phyloP scores from a whole-genome alignment of 2,888 invertebrate species.

The Lobophora halterata region DNA sequence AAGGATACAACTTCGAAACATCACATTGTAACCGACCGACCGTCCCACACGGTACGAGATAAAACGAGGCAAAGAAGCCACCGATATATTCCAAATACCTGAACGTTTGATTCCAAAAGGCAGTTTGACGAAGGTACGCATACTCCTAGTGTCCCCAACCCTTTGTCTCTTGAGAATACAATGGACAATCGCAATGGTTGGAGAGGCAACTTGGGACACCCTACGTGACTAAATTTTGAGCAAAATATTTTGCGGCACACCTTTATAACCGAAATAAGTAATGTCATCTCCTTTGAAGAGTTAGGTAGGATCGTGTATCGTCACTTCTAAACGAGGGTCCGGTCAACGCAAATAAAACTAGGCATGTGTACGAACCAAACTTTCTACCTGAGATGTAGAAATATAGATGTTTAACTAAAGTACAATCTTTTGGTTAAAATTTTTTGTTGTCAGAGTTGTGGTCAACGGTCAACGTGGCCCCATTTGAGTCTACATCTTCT shows the following conservation, averaged over 20 bases:
- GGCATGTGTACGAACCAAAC: not conserved
- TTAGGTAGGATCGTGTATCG: conserved; percentile 43
- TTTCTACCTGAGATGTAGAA: not conserved
- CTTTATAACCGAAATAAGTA: conserved; percentile 64
- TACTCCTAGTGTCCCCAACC: conserved; percentile 66
- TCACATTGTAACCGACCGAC: conserved; percentile 32
- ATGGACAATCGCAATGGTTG: conserved; percentile 74
- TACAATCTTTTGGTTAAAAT: too few relatives aligned
- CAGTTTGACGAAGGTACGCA: conserved; percentile 73
- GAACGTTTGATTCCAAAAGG: conserved; percentile 65
- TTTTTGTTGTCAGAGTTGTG: conserved; percentile 46
- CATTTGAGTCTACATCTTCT: conserved; percentile 48
- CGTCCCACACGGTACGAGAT: conserved; percentile 26
- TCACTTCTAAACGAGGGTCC: conserved; percentile 20
- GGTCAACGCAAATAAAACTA: conserved; percentile 4
- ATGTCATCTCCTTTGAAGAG: conserved; percentile 62
- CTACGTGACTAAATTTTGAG: conserved; percentile 78
- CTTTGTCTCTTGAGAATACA: conserved; percentile 77
- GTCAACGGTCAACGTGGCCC: conserved; percentile 55
- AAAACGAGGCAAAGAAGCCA: conserved; percentile 36
- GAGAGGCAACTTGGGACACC: conserved; percentile 74
- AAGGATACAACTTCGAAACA: conserved; percentile 22
- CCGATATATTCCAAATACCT: conserved; percentile 66
- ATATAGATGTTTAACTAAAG: too few relatives aligned
- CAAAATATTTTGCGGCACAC: conserved; percentile 68